Base-by-base conservation (phyloP, 2,888 invertebrate species). In the Prionchulus punctatus region DNA sequence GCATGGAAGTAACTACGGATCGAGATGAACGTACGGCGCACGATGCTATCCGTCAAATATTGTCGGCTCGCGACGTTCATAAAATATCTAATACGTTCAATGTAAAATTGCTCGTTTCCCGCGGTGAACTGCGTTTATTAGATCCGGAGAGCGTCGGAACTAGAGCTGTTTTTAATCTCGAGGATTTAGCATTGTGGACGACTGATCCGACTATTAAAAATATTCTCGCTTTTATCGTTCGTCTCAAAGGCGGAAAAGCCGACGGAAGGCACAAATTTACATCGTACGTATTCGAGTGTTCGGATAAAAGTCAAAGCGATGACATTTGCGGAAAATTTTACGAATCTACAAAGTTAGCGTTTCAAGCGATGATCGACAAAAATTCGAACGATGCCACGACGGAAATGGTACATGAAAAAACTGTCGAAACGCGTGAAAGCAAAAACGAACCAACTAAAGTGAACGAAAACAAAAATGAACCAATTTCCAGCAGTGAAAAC, bases 1-100 rank as follows among this genome's bases (percentile, higher is more conserved):
- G 73, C 7, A 73, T 75, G 73, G 72, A 74, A 59, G 74, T 76
- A 23, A 62, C 62, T 47, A 60, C 60, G 30, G 68, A 67, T 48
- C 21, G 57, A 1, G 54, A 51, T 23, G 54, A 48, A 3, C 30
- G 43, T 2, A 3, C 50, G 27, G 67, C 72, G 0, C 65, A 65
- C 55, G 69, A 70, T 53, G 71, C 71, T 21, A 72, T 73, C 53
- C 61, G 71, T 42, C 71, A 72, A 63, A 70, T 73, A 26, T 67
- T 72, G 70, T 70, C 71, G 30, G 70, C 73, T 21, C 60, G 72
- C 50, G 71, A 71, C 15, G 67, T 71, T 51, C 71, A 72, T 59
- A 72, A 72, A 60, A 66, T 72, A 51, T 71, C 71, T 62, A 71
- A 67, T 59, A 69, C 15, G 18, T 15, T 7, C 23, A 48, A 54